These are phyloP conservation scores for Salvelinus fontinalis DNA, from an alignment of 2,113 vertebrate genomes.

Conservation along the genomic window DNA sequence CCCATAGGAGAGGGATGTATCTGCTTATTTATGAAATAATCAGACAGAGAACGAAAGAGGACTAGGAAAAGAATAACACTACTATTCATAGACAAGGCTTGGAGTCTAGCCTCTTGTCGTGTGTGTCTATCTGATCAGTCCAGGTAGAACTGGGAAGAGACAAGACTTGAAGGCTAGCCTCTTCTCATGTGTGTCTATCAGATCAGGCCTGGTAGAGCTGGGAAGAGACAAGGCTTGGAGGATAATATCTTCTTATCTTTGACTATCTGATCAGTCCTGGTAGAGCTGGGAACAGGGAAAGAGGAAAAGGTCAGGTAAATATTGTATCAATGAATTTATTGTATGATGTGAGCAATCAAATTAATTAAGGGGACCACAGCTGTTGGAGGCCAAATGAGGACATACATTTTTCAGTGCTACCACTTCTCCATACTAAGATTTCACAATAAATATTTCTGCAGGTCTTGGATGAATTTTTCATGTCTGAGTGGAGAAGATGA, in stretches of 20 bases:
- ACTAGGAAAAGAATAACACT: constrained; percentile 17
- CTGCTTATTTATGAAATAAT: constrained; percentile 6
- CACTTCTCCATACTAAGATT: constrained; percentile 78
- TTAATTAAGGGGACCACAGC: constrained; percentile 78
- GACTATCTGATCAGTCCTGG: constrained; percentile 57
- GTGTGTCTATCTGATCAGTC: too few relatives aligned
- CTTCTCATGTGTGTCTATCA: constrained; percentile 35
- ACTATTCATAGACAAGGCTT: background rate
- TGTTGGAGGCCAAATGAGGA: constrained; percentile 70
- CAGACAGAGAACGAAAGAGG: background rate
- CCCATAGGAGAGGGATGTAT: background rate
- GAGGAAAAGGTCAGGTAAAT: constrained; percentile 65
- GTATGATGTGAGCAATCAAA: constrained; percentile 79
- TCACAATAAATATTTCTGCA: constrained; percentile 82
- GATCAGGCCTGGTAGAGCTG: constrained; percentile 47
- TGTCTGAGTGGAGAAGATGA: constrained; percentile 76
- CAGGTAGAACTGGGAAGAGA: too few relatives aligned
- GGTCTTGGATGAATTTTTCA: constrained; percentile 84
- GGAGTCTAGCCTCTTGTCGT: too few relatives aligned
- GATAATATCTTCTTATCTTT: background rate
- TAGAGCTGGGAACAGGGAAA: constrained; percentile 11
- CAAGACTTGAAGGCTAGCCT: too few relatives aligned
- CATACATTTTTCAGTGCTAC: constrained; percentile 80
- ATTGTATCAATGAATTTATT: constrained; percentile 76
- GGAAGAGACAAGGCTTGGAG: background rate